Evolutionary conservation across 2,797 vertebrate species (phyloP), one percentile per base, ranked within the genome.

Genomic region (Catostomus latipinnis): DNA sequence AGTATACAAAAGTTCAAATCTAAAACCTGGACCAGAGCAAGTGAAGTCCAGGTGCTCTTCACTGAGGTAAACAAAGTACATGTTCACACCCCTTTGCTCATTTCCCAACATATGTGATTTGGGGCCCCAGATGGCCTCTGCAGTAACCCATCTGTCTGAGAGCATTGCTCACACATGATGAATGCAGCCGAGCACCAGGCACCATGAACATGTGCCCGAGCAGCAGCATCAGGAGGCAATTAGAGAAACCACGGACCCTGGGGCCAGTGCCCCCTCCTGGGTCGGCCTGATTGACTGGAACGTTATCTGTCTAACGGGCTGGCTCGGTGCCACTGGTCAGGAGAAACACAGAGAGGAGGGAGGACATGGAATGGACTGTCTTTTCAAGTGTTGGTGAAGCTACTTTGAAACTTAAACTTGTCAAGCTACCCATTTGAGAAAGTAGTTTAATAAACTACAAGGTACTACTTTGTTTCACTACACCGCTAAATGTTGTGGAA

Each of bases 281-380:
- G 85, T 89, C 86, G 88, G 82, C 75, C 91, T 95, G 94, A 95
- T 94, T 95, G 94, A 95, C 92, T 94, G 93, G 93, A 95, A 92
- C 90, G 91, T 94, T 93, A 95, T 95, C 92, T 94, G 92, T 88
- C 92, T 95, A 95, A 95, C 90, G 80, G 93, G 89, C 92, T 95
- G 94, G 93, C 91, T 88, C 85, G 76, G 88, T 88, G 93, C 93
- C 93, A 94, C 87, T 85, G 84, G 89, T 87, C 83, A 81, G 54
- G 86, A 87, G 86, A 83, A 88, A 88, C 87, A 86, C 67, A 80
- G 80, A 88, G 84, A 83, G 88, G 86, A 81, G 68, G 89, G 85
- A 81, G 85, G 83, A 85, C 85, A 86, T 84, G 46, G n/a, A 61
- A 50, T 61, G 43, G 72, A 43, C 84, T 81, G 74, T 86, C 84